Evolutionary conservation across 2,113 vertebrate species (phyloP).

Genomic region (Cercocebus atys): DNA sequence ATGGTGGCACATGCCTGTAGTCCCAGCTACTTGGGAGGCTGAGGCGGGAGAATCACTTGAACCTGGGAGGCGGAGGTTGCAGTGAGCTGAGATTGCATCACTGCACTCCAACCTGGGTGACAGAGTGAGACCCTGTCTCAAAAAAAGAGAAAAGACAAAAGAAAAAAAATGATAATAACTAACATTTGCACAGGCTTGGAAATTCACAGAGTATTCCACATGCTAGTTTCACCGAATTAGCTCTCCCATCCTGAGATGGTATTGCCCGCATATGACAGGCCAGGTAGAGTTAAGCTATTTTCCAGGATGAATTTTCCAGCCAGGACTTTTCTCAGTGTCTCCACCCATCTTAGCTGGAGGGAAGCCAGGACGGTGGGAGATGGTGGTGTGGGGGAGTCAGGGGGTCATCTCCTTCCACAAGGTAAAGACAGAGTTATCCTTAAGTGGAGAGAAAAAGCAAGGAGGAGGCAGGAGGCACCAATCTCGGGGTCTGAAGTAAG

Average conservation of each 20-base stretch:
- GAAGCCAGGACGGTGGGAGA: not conserved
- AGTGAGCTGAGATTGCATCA: no score
- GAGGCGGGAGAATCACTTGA: not conserved
- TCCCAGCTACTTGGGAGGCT: not conserved
- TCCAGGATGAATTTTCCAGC: not conserved
- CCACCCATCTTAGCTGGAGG: not conserved
- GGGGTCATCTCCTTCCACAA: not conserved
- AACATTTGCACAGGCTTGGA: not conserved
- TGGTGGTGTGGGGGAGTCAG: accelerated
- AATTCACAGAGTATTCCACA: not conserved
- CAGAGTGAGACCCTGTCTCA: no score
- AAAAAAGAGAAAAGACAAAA: no score
- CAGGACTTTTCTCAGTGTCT: not conserved
- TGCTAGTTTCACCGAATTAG: not conserved
- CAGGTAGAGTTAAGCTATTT: not conserved
- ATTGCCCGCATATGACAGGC: accelerated
- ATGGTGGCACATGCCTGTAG: not conserved
- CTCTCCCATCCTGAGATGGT: not conserved
- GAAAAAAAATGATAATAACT: no score
- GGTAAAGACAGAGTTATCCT: not conserved
- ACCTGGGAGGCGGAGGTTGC: no score
- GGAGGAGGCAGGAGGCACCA: accelerated
- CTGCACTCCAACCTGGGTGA: no score
- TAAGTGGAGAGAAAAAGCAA: not conserved
- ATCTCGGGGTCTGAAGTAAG: not conserved